phyloP scores from a whole-genome alignment of 2,113 vertebrate species.

The Pseudorectes ferrugineus region DNA sequence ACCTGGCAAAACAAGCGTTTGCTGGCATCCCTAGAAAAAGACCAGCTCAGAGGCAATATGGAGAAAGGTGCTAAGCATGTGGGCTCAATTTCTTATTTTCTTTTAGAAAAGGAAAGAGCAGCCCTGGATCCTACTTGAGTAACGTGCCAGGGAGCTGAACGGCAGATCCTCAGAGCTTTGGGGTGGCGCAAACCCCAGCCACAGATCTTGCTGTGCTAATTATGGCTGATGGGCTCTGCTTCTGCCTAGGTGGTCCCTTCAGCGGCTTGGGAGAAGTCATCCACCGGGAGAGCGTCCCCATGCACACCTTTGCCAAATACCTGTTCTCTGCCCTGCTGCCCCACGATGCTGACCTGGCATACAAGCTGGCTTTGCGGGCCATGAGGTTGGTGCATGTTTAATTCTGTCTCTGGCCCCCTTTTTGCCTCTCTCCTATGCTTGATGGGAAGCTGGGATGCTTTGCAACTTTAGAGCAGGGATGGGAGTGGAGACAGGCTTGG shows the following conservation, averaged over 20 bases:
- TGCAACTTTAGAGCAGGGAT: not conserved
- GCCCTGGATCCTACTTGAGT: not conserved
- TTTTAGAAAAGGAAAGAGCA: not conserved
- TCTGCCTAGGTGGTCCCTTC: conserved; percentile 88
- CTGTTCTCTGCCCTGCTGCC: conserved; percentile 94
- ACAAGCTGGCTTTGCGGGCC: conserved; percentile 93
- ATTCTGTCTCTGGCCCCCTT: not conserved
- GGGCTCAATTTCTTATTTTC: not conserved
- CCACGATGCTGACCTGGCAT: conserved; percentile 93
- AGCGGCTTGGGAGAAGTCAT: conserved; percentile 95
- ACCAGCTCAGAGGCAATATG: not conserved
- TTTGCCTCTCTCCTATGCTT: not conserved
- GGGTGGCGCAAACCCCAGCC: not conserved
- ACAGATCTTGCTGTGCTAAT: not conserved
- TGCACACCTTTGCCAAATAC: conserved; percentile 99
- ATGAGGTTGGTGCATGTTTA: conserved; percentile 85
- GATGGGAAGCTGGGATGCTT: not conserved
- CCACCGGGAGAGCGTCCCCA: conserved; percentile 95
- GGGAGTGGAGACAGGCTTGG: not conserved
- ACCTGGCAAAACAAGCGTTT: not conserved
- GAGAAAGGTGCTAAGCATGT: not conserved
- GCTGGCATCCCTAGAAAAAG: not conserved
- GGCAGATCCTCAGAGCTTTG: not conserved
- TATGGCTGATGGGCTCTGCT: conserved; percentile 34
- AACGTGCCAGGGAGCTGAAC: not conserved